Evolutionary conservation across 2,113 vertebrate species (phyloP), one percentile per base, ranked within the genome.

Genomic region (Elephantulus edwardii): DNA sequence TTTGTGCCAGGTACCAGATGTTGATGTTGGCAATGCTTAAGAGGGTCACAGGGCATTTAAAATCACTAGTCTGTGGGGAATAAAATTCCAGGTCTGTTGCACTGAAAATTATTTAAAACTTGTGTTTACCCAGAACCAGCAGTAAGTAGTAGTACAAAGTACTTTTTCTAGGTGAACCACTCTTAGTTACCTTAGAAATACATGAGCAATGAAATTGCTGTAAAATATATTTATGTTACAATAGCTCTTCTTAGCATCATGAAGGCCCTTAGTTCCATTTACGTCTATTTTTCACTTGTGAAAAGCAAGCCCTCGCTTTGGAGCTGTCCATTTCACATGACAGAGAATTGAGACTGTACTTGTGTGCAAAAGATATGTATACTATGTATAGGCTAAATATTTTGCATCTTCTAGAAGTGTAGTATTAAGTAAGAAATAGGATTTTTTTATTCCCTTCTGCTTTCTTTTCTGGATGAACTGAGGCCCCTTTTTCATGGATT

Each of bases 1-100:
- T 97, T 95, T 96, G 66, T 96, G 79, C 80, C 91, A 95, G 94
- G 95, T 97, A 97, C 96, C 97, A 97, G 97, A 97, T 97, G 96
- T 96, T 96, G 94, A 95, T 97, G 83, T 96, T 97, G 97, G 97
- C 97, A 96, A 35, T 95, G 74, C 83, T 97, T 96, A 79, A 95
- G 82, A 95, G 62, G 62, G 88, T 97, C 95, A 96, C 72, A 97
- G 93, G 82, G 92, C 90, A 85, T 90, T 93, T 93, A 90, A 93
- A 97, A 94, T 94, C 85, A 92, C 78, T 96, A 38, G 77, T 88
- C 52, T 86, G 2, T 88, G 64, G 58, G 84, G 93, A 97, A 90
- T 92, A 96, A 95, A 96, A 96, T 96, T 95, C 75, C 84, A 95
- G 93, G 85, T 90, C 90, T 97, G 91, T 91, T 88, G 70, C 70